phyloP scores from a whole-genome alignment of 2,888 invertebrate genomes.

The Hoplodrina ambigua region DNA sequence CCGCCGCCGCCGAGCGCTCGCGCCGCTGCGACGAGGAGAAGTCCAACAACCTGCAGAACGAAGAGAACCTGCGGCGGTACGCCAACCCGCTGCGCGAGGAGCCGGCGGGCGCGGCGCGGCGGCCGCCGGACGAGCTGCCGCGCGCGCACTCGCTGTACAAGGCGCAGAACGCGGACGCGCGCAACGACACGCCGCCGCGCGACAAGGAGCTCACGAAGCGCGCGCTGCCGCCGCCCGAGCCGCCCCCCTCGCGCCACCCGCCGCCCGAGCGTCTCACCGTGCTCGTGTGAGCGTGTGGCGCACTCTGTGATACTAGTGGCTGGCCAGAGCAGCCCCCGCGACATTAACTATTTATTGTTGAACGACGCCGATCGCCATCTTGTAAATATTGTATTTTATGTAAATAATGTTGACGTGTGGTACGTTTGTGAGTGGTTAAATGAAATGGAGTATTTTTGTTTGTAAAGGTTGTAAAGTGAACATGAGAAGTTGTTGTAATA shows the following conservation, averaged over 20 bases:
- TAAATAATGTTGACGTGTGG: conserved; percentile 84
- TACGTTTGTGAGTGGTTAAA: conserved; percentile 71
- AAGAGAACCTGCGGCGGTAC: conserved; percentile 96
- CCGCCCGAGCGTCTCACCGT: conserved; percentile 86
- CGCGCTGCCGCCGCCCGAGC: conserved; percentile 88
- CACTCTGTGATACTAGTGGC: conserved; percentile 69
- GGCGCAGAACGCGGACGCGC: conserved; percentile 95
- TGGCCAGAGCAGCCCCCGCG: conserved; percentile 35
- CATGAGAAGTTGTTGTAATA: conserved; percentile 81
- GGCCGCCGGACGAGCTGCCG: conserved; percentile 86
- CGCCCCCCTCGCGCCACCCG: conserved; percentile 77
- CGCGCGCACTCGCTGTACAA: conserved; percentile 94
- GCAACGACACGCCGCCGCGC: conserved; percentile 95
- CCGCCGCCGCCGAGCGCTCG: conserved; percentile 90
- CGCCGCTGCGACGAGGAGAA: conserved; percentile 95
- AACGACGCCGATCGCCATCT: conserved; percentile 68
- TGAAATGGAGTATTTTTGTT: conserved; percentile 79
- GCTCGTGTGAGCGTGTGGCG: conserved; percentile 75
- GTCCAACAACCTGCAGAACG: conserved; percentile 97
- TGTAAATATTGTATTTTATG: conserved; percentile 87
- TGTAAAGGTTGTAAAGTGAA: conserved; percentile 84
- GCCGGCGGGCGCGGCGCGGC: conserved; percentile 80
- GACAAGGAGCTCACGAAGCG: conserved; percentile 95
- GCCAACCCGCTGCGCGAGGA: conserved; percentile 94
- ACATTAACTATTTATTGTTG: conserved; percentile 78